Percentiles rank a stretch among this genome's conserved stretches.
Conservation (phyloP, 2,888 invertebrate species). For the Ferrisia virgata region DNA sequence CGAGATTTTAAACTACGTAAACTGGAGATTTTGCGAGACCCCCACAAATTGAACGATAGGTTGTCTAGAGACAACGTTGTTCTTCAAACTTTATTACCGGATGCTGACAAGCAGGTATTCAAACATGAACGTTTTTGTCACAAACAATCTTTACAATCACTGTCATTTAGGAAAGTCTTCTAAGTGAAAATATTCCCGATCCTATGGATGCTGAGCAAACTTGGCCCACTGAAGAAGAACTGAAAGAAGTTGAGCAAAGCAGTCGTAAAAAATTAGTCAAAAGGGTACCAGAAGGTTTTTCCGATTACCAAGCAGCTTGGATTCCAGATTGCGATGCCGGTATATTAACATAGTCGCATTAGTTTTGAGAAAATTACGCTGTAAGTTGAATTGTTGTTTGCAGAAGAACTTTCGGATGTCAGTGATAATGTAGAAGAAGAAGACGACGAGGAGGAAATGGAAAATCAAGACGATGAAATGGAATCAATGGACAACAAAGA, state of each 20-base stretch:
- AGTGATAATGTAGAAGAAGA: slow-evolving; percentile 42
- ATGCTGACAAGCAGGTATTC: slow-evolving; percentile 11
- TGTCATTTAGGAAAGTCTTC: slow-evolving; percentile 62
- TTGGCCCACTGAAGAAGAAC: slow-evolving; percentile 92
- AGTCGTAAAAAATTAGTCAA: slow-evolving; percentile 70
- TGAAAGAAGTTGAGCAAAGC: slow-evolving; percentile 66
- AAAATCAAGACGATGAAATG: slow-evolving; percentile 47
- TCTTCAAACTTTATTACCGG: background rate
- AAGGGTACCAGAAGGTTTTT: slow-evolving; percentile 89
- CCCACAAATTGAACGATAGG: slow-evolving; percentile 51
- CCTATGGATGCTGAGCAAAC: slow-evolving; percentile 95
- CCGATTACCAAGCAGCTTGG: slow-evolving; percentile 95
- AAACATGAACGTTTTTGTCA: slow-evolving; percentile 46
- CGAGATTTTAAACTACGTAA: slow-evolving; percentile 89
- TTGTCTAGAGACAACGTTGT: slow-evolving; percentile 37
- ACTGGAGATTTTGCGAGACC: slow-evolving; percentile 70
- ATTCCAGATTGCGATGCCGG: slow-evolving; percentile 59
- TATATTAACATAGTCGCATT: slow-evolving; percentile 26
- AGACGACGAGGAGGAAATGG: too few relatives aligned
- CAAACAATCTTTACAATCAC: background rate
- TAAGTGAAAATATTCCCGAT: slow-evolving; percentile 78
- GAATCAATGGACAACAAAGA: slow-evolving; percentile 58
- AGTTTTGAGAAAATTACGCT: background rate
- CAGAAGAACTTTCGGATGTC: slow-evolving; percentile 46
- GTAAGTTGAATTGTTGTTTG: background rate